Evolutionary conservation across 2,888 invertebrate genomes (phyloP).

Genomic region (Amblyteles armatorius): DNA sequence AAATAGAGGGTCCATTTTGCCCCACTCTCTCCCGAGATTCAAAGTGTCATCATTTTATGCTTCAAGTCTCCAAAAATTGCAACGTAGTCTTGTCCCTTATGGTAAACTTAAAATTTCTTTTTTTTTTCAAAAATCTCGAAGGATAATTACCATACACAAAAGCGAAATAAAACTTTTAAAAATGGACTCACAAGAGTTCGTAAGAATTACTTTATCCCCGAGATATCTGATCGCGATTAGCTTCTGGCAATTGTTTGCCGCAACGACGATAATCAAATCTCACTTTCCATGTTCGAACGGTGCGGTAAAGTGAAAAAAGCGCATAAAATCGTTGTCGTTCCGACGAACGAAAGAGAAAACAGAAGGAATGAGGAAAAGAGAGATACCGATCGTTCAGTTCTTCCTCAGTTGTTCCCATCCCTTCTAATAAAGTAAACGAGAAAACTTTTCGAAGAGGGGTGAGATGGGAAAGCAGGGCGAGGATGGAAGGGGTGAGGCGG

Average conservation of each 20-base stretch:
- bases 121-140: background rate
- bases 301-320: slow-evolving; percentile 25
- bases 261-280: slow-evolving; percentile 41
- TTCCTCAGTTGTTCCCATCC: background rate
- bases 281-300: slow-evolving; percentile 11
- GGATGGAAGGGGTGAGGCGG: slow-evolving; percentile 7
- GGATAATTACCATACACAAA: background rate
- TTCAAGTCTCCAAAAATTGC: too few species aligned
- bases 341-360: slow-evolving; percentile 52
- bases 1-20: too few species aligned
- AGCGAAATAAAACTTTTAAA: background rate
- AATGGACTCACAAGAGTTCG: background rate
- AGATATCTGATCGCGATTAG: background rate
- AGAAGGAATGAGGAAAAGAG: slow-evolving; percentile 20
- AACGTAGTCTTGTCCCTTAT: too few species aligned
- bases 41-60: too few species aligned
- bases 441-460: slow-evolving; percentile 57
- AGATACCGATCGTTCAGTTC: slow-evolving; percentile 53
- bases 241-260: background rate
- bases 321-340: slow-evolving; percentile 29
- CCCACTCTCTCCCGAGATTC: too few species aligned
- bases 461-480: slow-evolving; percentile 12
- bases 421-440: slow-evolving; percentile 62
- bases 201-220: background rate
- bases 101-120: background rate